Percentiles rank a stretch among this genome's conserved stretches.
These are phyloP conservation scores for Ferrisia virgata DNA, from an alignment of 2,888 invertebrate genomes.

Conservation along the genomic window DNA sequence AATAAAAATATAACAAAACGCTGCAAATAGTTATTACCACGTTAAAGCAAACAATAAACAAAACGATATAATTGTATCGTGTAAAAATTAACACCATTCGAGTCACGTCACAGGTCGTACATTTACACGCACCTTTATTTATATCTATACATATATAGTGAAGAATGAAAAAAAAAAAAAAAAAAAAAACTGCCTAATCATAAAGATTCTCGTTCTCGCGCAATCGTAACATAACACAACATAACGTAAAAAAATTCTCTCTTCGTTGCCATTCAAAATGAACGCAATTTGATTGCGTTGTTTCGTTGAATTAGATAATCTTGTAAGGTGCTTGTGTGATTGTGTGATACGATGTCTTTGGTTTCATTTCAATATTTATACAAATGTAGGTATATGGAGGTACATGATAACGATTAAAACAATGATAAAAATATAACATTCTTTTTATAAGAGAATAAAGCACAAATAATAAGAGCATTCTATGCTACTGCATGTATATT, in stretches of 20 bases:
- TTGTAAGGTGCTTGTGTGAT: no score
- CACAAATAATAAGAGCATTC: no score
- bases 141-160: no score
- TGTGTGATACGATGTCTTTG: no score
- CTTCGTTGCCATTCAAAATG: neutral
- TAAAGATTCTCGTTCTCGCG: neutral
- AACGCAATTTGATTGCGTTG: neutral
- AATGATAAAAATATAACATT: neutral
- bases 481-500: no score
- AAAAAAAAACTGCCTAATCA: neutral
- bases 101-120: neutral
- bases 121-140: neutral
- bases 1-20: neutral
- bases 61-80: slow-evolving; percentile 20
- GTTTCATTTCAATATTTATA: neutral
- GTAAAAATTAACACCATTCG: slow-evolving; percentile 13
- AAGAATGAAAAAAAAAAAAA: no score
- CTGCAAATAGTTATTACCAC: neutral
- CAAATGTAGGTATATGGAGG: neutral
- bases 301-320: neutral
- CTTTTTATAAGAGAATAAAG: neutral
- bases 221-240: neutral
- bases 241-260: neutral
- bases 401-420: neutral
- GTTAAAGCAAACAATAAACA: slow-evolving; percentile 13